Base-by-base conservation (phyloP, 2,797 vertebrate genomes). In the Enteromius unitaeniatus region DNA sequence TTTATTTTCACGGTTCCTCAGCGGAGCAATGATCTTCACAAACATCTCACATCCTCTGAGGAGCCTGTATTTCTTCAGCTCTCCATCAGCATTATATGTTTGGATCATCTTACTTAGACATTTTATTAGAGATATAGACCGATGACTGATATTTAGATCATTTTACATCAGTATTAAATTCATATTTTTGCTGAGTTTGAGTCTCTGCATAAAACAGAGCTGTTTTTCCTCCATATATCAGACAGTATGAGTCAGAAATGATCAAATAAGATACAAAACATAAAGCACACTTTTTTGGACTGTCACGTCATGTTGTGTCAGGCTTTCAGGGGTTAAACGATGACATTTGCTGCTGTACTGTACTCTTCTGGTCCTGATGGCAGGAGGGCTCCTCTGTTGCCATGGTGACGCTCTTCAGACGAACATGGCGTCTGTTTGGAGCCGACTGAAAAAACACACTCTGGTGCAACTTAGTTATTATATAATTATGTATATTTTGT, bases 371-470 rank as follows among this genome's bases (percentile, higher is more conserved):
- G 23, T 70, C 23, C 68, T 51, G 14, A 45, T 15, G n/a, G 37
- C 21, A 15, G 40, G 68, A 49, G 69, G 51, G 47, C 31, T 51
- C 9, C 19, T 2, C 70, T 73, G 70, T 73, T 73, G 70, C 70
- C 15, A 73, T 51, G 45, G 45, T 2, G 40, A 72, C 14, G 9
- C 70, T 26, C 23, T 28, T 47, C 68, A 69, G 28, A 3, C 3
- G 15, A 60, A 26, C n/a, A 3, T 23, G 55, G 23, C 4, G 9
- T 34, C 26, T 74, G 49, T 53, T 74, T 34, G 49, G 19, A 17
- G 3, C 28, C 10, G 3, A 73, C 15, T 31, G 69, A 73, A 53
- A 34, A 34, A 45, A 74, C 72, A 53, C 47, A 74, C 53, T 74
- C 72, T 2, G 6, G 62, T 31, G 28, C 15, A 65, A 74, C 70